These are phyloP conservation scores for Osedax frankpressi DNA, from an alignment of 2,888 invertebrate genomes.

Conservation along the genomic window DNA sequence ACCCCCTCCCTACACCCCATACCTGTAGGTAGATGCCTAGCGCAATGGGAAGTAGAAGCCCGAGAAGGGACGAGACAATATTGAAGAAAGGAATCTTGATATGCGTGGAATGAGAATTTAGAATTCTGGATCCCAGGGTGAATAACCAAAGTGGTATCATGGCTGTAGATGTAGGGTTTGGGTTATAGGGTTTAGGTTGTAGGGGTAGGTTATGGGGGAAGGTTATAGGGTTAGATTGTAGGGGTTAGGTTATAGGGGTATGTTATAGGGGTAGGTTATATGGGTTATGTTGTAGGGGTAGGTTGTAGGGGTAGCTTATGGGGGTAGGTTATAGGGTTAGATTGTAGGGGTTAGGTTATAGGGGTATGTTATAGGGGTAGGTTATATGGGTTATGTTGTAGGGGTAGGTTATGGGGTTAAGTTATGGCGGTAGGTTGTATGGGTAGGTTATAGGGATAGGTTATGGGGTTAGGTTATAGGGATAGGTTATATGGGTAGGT, in stretches of 20 bases:
- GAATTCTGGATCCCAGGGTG: conserved; percentile 41
- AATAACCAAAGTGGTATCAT: conserved; percentile 51
- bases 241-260: background rate
- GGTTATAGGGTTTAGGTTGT: conserved; percentile 14
- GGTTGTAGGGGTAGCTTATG: too few species aligned
- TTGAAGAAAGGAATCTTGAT: conserved; percentile 46
- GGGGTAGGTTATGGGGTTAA: too few species aligned
- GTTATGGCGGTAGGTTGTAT: too few species aligned
- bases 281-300: too few species aligned
- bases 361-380: too few species aligned
- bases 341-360: too few species aligned
- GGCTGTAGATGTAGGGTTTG: too few species aligned
- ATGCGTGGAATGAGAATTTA: conserved; percentile 30
- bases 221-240: background rate
- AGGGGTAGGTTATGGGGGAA: background rate
- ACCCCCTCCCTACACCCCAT: background rate
- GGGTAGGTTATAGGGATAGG: too few species aligned
- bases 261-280: background rate
- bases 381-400: too few species aligned
- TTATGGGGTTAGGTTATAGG: too few species aligned
- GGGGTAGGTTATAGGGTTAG: too few species aligned
- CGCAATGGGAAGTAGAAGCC: conserved; percentile 47
- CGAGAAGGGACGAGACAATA: conserved; percentile 45
- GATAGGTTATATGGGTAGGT: too few species aligned
- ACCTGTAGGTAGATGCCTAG: conserved; percentile 47